phyloP scores from a whole-genome alignment of 2,888 invertebrate genomes.

The Alloplasta piceator region DNA sequence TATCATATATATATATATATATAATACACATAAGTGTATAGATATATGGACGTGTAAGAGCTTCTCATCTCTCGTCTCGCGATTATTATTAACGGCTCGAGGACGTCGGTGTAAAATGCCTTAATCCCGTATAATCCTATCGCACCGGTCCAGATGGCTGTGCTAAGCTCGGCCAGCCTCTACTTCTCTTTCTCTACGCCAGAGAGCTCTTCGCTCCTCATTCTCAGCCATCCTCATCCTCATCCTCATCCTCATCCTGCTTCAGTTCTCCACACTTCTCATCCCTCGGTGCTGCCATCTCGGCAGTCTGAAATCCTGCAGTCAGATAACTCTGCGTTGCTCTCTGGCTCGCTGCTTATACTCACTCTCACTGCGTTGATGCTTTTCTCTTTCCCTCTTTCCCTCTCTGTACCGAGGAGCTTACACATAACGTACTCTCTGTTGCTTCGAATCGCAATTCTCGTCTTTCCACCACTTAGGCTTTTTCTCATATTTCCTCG shows the following conservation, averaged over 20 bases:
- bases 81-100: constrained; percentile 73
- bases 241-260: background rate
- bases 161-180: constrained; percentile 67
- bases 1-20: background rate
- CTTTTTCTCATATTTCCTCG: constrained; percentile 42
- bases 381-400: constrained; percentile 30
- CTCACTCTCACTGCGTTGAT: constrained; percentile 24
- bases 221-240: background rate
- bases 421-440: background rate
- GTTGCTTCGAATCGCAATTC: constrained; percentile 46
- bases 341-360: constrained; percentile 49
- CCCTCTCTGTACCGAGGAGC: background rate
- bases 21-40: no score
- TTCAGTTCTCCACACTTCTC: background rate
- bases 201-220: background rate
- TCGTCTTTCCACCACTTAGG: constrained; percentile 15
- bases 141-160: constrained; percentile 72
- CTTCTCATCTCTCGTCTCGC: constrained; percentile 53
- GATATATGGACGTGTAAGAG: background rate
- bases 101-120: constrained; percentile 70
- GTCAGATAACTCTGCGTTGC: constrained; percentile 35
- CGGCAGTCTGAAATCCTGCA: constrained; percentile 50
- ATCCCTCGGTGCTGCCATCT: background rate
- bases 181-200: background rate
- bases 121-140: constrained; percentile 75